A percentile compares a stretch with the other conserved stretches of the same genome.
phyloP scores from a whole-genome alignment of 2,888 invertebrate genomes.

The Neria commutata region DNA sequence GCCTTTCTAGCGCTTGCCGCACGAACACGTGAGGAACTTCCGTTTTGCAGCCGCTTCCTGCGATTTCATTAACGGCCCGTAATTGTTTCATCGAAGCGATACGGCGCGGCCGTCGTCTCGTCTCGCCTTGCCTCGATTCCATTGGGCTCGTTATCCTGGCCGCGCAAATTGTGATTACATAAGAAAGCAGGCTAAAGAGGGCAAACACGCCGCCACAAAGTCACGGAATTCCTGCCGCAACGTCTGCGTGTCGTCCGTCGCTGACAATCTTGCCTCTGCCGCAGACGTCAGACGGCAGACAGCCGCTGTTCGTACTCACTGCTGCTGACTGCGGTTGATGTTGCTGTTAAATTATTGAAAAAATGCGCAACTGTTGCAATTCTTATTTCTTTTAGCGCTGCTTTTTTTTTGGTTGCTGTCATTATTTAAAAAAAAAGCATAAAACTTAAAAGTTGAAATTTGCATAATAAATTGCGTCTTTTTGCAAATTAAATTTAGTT shows the following conservation, averaged over 20 bases:
- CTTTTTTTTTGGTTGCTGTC: not conserved
- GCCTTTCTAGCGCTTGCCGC: not conserved
- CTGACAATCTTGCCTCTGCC: too few species aligned
- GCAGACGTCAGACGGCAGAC: not conserved
- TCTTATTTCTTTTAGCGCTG: not conserved
- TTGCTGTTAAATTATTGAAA: not conserved
- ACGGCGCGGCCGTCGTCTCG: too few species aligned
- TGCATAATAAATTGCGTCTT: not conserved
- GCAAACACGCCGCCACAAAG: too few species aligned
- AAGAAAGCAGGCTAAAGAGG: not conserved
- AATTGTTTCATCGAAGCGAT: conserved; percentile 1
- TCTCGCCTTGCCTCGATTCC: too few species aligned
- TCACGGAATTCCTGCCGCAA: too few species aligned
- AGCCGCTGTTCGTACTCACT: not conserved
- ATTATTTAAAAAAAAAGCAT: not conserved
- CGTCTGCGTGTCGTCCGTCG: too few species aligned
- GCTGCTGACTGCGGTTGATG: not conserved
- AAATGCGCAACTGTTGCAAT: too few species aligned
- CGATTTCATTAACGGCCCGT: not conserved
- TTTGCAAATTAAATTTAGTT: not conserved
- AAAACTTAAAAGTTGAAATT: not conserved
- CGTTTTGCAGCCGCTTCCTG: not conserved
- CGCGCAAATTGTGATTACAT: not conserved
- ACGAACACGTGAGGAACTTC: not conserved
- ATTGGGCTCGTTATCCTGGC: conserved; percentile 1